These are phyloP conservation scores for Albula glossodonta DNA, from an alignment of 2,113 vertebrate genomes.

Conservation along the genomic window DNA sequence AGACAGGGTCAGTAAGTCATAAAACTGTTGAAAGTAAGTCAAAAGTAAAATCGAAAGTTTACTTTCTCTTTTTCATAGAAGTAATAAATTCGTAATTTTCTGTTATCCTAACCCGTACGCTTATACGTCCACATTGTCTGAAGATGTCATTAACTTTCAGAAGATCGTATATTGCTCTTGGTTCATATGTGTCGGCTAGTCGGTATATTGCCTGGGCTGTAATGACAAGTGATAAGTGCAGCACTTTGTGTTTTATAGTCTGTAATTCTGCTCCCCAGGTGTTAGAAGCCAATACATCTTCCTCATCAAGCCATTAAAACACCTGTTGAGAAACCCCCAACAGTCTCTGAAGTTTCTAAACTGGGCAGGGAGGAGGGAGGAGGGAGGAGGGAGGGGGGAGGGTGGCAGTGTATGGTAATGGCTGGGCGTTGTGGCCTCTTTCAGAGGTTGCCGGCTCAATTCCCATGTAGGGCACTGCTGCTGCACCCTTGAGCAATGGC, in stretches of 20 bases:
- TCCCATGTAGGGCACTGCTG: too few species aligned
- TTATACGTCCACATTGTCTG: background rate
- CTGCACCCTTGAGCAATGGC: too few species aligned
- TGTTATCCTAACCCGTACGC: too few species aligned
- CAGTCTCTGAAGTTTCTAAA: background rate
- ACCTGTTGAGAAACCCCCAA: background rate
- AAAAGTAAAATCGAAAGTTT: too few species aligned
- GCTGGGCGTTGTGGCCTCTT: too few species aligned
- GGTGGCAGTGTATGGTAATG: too few species aligned
- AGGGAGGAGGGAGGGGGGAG: too few species aligned
- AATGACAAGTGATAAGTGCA: background rate
- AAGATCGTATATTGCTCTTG: background rate
- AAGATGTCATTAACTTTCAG: background rate
- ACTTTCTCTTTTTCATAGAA: background rate
- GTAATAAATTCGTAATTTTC: background rate
- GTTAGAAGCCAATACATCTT: background rate
- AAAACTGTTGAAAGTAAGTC: too few species aligned
- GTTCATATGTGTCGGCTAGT: background rate
- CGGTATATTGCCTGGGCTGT: background rate
- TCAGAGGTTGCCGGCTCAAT: too few species aligned
- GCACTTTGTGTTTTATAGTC: background rate
- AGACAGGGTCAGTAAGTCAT: too few species aligned
- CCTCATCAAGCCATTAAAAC: background rate
- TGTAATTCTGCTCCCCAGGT: too few species aligned
- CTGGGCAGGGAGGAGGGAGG: too few species aligned